A percentile compares a stretch with the other conserved stretches of the same genome.
These are phyloP conservation scores for Sus cebifrons DNA, from an alignment of 2,797 vertebrate species.

Conservation along the genomic window DNA sequence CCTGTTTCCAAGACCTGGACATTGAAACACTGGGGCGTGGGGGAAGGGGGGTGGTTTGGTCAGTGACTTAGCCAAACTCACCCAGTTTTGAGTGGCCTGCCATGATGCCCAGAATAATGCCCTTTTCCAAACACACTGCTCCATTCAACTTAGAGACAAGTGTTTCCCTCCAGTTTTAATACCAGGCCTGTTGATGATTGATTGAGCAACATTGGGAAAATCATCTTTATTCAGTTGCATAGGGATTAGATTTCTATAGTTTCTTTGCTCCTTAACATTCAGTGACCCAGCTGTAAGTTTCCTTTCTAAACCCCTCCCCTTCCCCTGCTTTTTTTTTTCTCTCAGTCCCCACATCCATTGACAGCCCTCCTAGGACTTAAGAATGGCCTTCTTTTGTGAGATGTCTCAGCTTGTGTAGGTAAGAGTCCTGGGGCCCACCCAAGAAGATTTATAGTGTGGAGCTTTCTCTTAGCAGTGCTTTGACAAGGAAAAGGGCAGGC, in stretches of 20 bases:
- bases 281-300: slow-evolving; percentile 29
- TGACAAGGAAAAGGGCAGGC: slow-evolving; percentile 80
- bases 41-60: not conserved
- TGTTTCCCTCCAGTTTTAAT: not conserved
- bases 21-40: not conserved
- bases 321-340: slow-evolving; percentile 58
- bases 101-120: not conserved
- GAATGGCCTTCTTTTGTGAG: slow-evolving; percentile 54
- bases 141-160: not conserved
- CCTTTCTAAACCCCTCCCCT: slow-evolving; percentile 29
- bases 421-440: slow-evolving; percentile 74
- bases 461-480: slow-evolving; percentile 71
- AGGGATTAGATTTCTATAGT: slow-evolving; percentile 5
- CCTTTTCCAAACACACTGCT: not conserved
- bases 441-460: slow-evolving; percentile 75
- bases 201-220: not conserved
- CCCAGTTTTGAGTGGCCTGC: not conserved
- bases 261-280: slow-evolving; percentile 33
- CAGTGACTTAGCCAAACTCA: not conserved
- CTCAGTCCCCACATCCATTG: slow-evolving; percentile 7
- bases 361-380: not conserved
- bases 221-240: not conserved
- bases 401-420: slow-evolving; percentile 49
- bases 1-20: slow-evolving; percentile 6
- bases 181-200: not conserved